These are phyloP conservation scores for Muscina levida DNA, from an alignment of 2,888 invertebrate genomes.

Conservation along the genomic window DNA sequence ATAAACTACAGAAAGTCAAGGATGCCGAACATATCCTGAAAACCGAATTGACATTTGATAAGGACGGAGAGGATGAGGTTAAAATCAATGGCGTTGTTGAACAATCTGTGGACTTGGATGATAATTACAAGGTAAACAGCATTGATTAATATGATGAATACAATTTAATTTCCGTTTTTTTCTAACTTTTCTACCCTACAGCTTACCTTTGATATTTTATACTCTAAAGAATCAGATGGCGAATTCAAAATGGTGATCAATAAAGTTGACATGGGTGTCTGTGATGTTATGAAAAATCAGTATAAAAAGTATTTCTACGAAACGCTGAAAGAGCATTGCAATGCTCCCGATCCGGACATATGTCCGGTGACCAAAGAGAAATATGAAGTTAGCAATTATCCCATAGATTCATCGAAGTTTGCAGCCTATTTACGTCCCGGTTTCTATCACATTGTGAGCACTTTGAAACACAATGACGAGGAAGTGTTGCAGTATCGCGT, in stretches of 20 bases:
- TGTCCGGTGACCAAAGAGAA: constrained; percentile 71
- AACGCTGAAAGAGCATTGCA: constrained; percentile 71
- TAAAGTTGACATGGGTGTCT: constrained; percentile 66
- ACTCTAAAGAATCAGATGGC: constrained; percentile 55
- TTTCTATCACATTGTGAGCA: constrained; percentile 66
- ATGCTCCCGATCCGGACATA: constrained; percentile 73
- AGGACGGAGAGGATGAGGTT: constrained; percentile 64
- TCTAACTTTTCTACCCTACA: constrained; percentile 39
- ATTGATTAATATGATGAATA: not conserved
- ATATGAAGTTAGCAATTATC: constrained; percentile 71
- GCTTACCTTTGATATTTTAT: constrained; percentile 66
- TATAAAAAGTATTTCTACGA: constrained; percentile 74
- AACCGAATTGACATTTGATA: constrained; percentile 67
- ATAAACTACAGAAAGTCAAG: constrained; percentile 65
- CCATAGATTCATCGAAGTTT: constrained; percentile 67
- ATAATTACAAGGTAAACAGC: constrained; percentile 71
- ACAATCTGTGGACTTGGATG: constrained; percentile 68
- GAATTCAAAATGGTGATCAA: constrained; percentile 61
- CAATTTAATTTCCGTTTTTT: too few species aligned
- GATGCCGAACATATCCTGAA: constrained; percentile 63
- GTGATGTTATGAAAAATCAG: constrained; percentile 68
- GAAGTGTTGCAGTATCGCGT: constrained; percentile 68
- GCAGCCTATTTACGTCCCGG: constrained; percentile 68
- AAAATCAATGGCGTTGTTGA: constrained; percentile 70
- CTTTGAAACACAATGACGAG: constrained; percentile 60